Conservation (phyloP, 2,113 vertebrate species). For the Probosciger aterrimus region DNA sequence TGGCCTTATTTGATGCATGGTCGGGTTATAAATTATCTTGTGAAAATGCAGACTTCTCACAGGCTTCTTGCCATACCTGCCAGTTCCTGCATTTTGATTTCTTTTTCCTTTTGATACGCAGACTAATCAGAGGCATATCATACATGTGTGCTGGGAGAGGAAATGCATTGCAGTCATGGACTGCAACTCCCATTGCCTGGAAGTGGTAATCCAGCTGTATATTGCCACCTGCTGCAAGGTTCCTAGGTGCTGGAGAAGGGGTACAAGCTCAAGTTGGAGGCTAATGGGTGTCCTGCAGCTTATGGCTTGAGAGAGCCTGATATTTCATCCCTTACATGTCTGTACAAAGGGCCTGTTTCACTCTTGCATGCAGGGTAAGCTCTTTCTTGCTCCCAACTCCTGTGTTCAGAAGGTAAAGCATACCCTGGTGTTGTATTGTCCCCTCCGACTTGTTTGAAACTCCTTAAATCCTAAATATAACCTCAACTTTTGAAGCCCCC, state of each 20-base stretch:
- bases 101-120: neutral
- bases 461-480: neutral
- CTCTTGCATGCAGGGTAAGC: neutral
- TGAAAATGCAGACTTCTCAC: neutral
- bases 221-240: rapidly evolving
- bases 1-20: neutral
- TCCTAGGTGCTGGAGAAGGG: neutral
- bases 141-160: neutral
- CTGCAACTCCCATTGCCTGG: neutral
- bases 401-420: neutral
- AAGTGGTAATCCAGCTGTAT: neutral
- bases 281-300: neutral
- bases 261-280: neutral
- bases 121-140: neutral
- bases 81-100: neutral
- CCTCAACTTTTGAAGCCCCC: neutral
- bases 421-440: neutral
- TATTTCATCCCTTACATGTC: neutral
- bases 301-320: neutral
- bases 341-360: neutral
- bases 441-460: neutral
- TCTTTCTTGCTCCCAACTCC: neutral
- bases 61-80: neutral
- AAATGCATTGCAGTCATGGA: rapidly evolving
- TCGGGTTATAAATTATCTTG: neutral